These are phyloP conservation scores for Centropus unirufus DNA, from an alignment of 2,113 vertebrate genomes.

Conservation along the genomic window DNA sequence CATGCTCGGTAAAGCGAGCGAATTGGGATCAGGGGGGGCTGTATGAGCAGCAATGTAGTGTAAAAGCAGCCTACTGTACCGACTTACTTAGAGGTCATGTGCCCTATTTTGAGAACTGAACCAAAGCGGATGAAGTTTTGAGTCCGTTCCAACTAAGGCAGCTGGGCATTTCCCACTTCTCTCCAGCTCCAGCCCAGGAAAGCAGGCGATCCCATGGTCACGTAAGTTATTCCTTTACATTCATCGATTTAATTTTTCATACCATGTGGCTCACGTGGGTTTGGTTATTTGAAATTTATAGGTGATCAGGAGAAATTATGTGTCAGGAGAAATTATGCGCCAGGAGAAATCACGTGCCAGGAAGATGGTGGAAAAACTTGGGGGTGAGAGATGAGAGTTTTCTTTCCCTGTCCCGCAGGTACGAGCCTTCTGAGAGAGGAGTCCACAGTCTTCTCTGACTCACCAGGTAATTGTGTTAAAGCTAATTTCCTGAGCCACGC, in stretches of 20 bases:
- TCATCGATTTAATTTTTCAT: background rate
- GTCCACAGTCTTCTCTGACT: background rate
- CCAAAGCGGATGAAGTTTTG: conserved; percentile 75
- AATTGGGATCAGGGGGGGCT: conserved; percentile 2
- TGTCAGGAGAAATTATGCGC: background rate
- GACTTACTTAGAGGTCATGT: conserved; percentile 67
- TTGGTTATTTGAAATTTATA: background rate
- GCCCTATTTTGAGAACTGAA: conserved; percentile 72
- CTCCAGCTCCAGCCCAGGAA: conserved; percentile 41
- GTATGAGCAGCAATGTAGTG: background rate
- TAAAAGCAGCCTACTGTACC: conserved; percentile 61
- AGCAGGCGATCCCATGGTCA: conserved; percentile 31
- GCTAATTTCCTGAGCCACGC: background rate
- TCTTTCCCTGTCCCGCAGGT: background rate
- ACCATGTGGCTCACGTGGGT: background rate
- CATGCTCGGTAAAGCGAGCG: background rate
- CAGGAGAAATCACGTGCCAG: background rate
- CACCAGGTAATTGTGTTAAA: background rate
- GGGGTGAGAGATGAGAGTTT: background rate
- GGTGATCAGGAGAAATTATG: background rate
- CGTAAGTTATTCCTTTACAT: conserved; percentile 45
- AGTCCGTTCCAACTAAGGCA: conserved; percentile 71
- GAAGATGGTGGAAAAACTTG: background rate
- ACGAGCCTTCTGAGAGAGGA: background rate
- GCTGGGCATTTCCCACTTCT: conserved; percentile 75